A percentile compares a stretch with the other conserved stretches of the same genome.
These are phyloP conservation scores for Pangasius mekongensis DNA, from an alignment of 2,797 vertebrate species.

Conservation along the genomic window DNA sequence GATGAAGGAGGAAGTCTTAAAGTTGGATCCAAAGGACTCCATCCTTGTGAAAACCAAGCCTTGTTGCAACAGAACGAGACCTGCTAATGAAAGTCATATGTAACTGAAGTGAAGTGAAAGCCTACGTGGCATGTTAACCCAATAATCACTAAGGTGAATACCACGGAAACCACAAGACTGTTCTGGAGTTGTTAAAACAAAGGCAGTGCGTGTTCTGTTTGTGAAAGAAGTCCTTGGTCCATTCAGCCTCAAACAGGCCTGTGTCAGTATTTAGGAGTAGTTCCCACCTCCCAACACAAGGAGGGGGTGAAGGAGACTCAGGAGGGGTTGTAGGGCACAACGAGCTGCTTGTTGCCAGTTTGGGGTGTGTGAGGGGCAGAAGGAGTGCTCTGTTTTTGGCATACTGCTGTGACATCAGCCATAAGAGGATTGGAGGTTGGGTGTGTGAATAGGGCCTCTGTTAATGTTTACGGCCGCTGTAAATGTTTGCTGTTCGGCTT, in stretches of 20 bases:
- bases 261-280: slow-evolving; percentile 1
- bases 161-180: not conserved
- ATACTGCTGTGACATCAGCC: slow-evolving; percentile 66
- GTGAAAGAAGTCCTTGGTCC: slow-evolving; percentile 13
- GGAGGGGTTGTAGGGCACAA: slow-evolving; percentile 67
- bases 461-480: slow-evolving; percentile 68
- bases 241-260: slow-evolving; percentile 12
- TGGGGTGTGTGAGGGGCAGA: slow-evolving; percentile 57
- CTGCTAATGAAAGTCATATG: not conserved
- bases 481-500: slow-evolving; percentile 85
- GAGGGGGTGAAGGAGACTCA: not conserved
- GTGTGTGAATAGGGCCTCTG: slow-evolving; percentile 75
- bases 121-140: slow-evolving; percentile 3
- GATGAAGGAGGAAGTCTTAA: not conserved
- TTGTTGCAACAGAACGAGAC: not conserved
- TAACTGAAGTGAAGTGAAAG: not conserved
- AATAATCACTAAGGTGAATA: not conserved
- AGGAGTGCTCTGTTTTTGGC: slow-evolving; percentile 67
- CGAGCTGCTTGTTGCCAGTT: slow-evolving; percentile 54
- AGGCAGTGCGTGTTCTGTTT: not conserved
- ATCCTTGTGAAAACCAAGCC: not conserved
- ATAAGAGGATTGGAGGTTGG: slow-evolving; percentile 61
- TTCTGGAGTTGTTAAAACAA: slow-evolving; percentile 4
- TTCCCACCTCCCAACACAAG: not conserved
- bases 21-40: not conserved